Percentiles rank a stretch among this genome's conserved stretches.
Conservation (phyloP, 2,797 vertebrate species). For the Peromyscus eremicus region DNA sequence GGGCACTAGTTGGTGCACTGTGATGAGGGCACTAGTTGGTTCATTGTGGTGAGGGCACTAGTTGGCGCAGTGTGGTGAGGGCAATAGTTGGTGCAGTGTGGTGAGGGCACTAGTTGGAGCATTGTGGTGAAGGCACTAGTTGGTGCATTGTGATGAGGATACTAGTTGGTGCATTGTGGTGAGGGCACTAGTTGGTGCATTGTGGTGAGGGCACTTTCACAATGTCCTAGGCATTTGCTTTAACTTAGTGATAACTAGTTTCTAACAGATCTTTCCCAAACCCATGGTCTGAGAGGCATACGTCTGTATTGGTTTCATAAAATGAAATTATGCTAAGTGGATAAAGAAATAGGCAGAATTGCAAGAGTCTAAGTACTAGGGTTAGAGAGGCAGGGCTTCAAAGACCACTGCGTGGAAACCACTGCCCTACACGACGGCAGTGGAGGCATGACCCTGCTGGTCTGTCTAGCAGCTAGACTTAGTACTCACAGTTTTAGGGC, state of each 20-base stretch:
- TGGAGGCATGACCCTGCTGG: not conserved
- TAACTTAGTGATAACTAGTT: conserved; percentile 22
- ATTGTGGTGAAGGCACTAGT: too few relatives aligned
- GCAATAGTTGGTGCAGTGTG: too few relatives aligned
- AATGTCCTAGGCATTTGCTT: not conserved
- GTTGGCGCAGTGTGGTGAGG: too few relatives aligned
- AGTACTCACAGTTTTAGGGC: not conserved
- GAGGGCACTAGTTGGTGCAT: too few relatives aligned
- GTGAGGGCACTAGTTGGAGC: too few relatives aligned
- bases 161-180: too few relatives aligned
- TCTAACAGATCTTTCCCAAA: conserved; percentile 23
- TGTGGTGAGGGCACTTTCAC: not conserved
- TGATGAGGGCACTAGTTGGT: too few relatives aligned
- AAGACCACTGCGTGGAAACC: not conserved
- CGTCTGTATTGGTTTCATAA: conserved; percentile 13
- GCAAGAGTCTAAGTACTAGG: not conserved
- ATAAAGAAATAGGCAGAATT: not conserved
- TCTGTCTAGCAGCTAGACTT: not conserved
- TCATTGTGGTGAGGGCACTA: too few relatives aligned
- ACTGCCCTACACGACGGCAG: not conserved
- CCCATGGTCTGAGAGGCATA: not conserved
- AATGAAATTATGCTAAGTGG: conserved; percentile 37
- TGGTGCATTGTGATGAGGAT: too few relatives aligned
- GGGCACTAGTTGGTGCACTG: too few relatives aligned
- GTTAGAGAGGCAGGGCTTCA: not conserved